Conservation (phyloP, 2,797 vertebrate species). For the Macrochelys suwanniensis region DNA sequence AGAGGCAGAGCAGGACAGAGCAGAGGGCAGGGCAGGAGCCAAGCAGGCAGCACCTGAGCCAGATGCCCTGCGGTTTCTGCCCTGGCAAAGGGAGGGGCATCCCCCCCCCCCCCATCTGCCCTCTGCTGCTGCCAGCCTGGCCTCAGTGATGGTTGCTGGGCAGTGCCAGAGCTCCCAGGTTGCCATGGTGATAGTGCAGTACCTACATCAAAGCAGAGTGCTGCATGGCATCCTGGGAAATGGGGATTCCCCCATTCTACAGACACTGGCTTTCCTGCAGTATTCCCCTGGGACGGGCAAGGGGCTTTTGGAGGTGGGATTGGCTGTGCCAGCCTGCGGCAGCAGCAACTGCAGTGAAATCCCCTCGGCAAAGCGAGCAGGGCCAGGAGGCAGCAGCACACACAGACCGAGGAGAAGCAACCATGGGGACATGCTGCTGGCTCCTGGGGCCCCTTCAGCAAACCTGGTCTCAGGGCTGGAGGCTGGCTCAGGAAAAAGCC, state of each 20-base stretch:
- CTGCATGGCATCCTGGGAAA: constrained; percentile 61
- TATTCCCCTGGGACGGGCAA: neutral
- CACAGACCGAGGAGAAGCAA: too few relatives aligned
- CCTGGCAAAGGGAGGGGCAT: neutral
- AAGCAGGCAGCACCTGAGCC: neutral
- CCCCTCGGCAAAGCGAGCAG: too few relatives aligned
- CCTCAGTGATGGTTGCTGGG: neutral
- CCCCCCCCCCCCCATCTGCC: neutral
- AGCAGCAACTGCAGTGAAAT: too few relatives aligned
- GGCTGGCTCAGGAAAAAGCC: too few relatives aligned
- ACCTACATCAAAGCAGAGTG: constrained; percentile 32
- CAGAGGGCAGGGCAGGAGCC: too few relatives aligned
- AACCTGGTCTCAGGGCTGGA: too few relatives aligned
- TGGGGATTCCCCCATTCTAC: neutral
- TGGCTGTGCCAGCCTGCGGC: too few relatives aligned
- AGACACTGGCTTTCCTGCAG: neutral
- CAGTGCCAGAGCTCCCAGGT: neutral
- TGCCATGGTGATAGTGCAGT: constrained; percentile 51
- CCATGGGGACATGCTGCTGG: too few relatives aligned
- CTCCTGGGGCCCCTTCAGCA: too few relatives aligned
- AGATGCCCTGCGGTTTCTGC: too few relatives aligned
- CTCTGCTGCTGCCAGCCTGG: neutral
- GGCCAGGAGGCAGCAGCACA: too few relatives aligned
- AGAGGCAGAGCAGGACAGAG: too few relatives aligned
- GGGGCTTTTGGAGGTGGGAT: neutral